Conservation (phyloP, 2,113 vertebrate species). For the Etheostoma cragini region DNA sequence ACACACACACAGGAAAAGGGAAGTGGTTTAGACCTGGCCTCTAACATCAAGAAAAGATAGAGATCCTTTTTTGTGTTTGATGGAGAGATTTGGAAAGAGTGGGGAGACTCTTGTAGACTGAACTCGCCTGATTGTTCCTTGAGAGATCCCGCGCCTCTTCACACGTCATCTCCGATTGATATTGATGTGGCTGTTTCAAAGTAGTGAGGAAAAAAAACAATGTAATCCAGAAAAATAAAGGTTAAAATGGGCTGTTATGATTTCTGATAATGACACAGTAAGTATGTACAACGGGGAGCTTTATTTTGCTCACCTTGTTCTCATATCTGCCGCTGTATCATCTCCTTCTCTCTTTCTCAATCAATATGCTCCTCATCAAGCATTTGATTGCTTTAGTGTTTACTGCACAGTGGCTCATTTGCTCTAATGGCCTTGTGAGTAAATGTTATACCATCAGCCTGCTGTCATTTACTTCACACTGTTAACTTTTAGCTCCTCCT, state of each 20-base stretch:
- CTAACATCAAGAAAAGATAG: constrained; percentile 49
- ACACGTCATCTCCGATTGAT: constrained; percentile 22
- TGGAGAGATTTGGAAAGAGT: constrained; percentile 44
- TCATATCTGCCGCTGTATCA: constrained; percentile 50
- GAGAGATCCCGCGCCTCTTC: not conserved
- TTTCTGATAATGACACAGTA: constrained; percentile 16
- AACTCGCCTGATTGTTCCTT: constrained; percentile 4
- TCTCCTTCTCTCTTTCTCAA: constrained; percentile 61
- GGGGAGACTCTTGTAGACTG: constrained; percentile 15
- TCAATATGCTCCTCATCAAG: constrained; percentile 78
- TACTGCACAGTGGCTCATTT: constrained; percentile 80
- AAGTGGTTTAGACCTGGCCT: constrained; percentile 55
- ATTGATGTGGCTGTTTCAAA: constrained; percentile 39
- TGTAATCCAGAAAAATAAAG: not conserved
- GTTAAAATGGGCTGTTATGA: not conserved
- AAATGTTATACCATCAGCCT: constrained; percentile 75
- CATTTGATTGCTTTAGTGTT: constrained; percentile 80
- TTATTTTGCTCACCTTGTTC: constrained; percentile 45
- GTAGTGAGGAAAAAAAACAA: not conserved
- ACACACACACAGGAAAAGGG: constrained; percentile 53
- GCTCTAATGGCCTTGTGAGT: constrained; percentile 76
- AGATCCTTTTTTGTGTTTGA: constrained; percentile 52
- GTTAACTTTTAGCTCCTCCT: constrained; percentile 73
- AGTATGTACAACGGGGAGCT: not conserved
- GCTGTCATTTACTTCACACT: constrained; percentile 71